A percentile compares a stretch with the other conserved stretches of the same genome.
Conservation (phyloP, 2,797 vertebrate genomes). For the Agapornis canus region DNA sequence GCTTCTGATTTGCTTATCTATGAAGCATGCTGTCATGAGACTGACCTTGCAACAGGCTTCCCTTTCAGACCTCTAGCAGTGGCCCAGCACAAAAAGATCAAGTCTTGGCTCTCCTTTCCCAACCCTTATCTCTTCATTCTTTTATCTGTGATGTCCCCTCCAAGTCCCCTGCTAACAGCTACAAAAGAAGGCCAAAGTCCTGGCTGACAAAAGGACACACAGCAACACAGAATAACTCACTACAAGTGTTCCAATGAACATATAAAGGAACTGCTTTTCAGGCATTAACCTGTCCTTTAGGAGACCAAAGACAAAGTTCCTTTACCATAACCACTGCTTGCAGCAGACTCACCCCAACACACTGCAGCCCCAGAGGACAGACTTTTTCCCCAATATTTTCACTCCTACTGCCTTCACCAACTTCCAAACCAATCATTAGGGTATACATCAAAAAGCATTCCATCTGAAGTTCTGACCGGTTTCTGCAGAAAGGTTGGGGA, state of each 20-base stretch:
- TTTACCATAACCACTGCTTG: background rate
- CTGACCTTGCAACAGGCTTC: background rate
- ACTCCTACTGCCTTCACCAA: no score
- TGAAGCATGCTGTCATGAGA: background rate
- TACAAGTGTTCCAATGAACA: background rate
- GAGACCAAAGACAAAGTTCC: background rate
- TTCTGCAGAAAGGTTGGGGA: background rate
- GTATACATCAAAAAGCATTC: slow-evolving; percentile 33
- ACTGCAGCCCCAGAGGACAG: background rate
- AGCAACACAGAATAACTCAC: background rate
- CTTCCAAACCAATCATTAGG: slow-evolving; percentile 23
- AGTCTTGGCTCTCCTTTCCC: background rate
- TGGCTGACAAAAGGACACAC: background rate
- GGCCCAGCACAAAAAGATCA: background rate
- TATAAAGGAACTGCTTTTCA: background rate
- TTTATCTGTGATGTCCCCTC: accelerated
- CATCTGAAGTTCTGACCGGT: slow-evolving; percentile 32
- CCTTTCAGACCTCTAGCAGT: background rate
- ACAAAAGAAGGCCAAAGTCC: background rate
- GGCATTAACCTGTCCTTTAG: background rate
- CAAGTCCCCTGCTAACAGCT: background rate
- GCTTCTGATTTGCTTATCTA: background rate
- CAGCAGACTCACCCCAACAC: background rate
- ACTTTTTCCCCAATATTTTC: background rate
- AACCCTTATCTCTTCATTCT: background rate